Evolutionary conservation across 1,140 invertebrate species (phyloP).

Genomic region (Linepithema humile): DNA sequence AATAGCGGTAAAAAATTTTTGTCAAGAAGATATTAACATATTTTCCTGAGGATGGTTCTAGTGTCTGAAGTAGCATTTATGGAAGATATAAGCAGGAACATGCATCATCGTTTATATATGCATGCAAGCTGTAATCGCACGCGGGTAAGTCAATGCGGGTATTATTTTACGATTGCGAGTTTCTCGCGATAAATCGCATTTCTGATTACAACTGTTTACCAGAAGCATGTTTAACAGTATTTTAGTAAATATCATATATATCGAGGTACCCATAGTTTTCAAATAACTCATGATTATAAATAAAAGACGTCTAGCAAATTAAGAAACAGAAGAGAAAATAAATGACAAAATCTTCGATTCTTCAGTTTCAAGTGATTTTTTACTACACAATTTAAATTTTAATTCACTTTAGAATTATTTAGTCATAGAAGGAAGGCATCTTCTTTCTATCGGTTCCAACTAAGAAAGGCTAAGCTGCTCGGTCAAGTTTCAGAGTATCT

Average conservation of each 20-base stretch:
- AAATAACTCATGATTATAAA: not conserved
- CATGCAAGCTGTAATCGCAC: not conserved
- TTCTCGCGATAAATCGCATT: not conserved
- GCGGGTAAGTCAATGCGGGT: slow-evolving; percentile 14
- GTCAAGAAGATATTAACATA: not conserved
- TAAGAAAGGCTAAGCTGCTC: not conserved
- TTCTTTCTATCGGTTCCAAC: too few relatives aligned
- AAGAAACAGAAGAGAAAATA: not conserved
- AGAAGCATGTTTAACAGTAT: not conserved
- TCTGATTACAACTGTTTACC: not conserved
- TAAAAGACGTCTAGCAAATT: not conserved
- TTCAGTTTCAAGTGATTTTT: not conserved
- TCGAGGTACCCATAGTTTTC: not conserved
- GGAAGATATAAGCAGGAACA: not conserved
- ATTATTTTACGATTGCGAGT: not conserved
- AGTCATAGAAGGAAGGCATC: too few relatives aligned
- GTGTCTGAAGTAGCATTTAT: not conserved
- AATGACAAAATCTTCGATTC: not conserved
- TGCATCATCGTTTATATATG: not conserved
- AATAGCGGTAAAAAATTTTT: not conserved
- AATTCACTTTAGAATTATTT: too few relatives aligned
- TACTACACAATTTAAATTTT: too few relatives aligned
- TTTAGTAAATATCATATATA: slow-evolving; percentile 8
- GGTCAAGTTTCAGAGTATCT: not conserved
- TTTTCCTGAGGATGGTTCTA: not conserved